These are phyloP conservation scores for Cephus runcator DNA, from an alignment of 2,888 invertebrate species.

Conservation along the genomic window DNA sequence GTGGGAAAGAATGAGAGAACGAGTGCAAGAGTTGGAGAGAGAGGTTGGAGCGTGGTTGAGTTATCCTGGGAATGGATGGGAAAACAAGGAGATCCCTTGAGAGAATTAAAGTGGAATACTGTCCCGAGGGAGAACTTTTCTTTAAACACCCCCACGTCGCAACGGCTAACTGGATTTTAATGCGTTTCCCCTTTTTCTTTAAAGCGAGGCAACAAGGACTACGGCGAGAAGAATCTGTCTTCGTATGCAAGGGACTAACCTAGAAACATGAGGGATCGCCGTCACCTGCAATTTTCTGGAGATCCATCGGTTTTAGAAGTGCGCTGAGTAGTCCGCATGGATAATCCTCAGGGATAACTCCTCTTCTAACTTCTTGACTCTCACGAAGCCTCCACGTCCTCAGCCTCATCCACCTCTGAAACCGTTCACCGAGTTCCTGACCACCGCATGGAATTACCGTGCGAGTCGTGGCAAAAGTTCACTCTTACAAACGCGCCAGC, in stretches of 20 bases:
- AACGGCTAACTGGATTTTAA: background rate
- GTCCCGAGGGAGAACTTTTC: background rate
- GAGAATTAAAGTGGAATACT: background rate
- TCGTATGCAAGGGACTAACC: background rate
- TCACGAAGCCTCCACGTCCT: background rate
- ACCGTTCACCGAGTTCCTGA: background rate
- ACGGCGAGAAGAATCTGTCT: background rate
- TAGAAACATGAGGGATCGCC: background rate
- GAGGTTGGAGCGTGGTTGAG: background rate
- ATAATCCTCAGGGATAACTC: background rate
- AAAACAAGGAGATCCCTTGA: constrained; percentile 1
- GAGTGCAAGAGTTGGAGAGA: background rate
- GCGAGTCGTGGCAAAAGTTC: background rate
- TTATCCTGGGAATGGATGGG: background rate
- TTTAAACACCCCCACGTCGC: background rate
- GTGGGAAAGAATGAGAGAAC: background rate
- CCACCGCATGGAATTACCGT: background rate
- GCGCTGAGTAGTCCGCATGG: background rate
- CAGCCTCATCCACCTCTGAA: background rate
- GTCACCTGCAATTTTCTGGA: background rate
- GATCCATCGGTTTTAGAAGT: background rate
- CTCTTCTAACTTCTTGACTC: background rate
- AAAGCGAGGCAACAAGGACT: background rate
- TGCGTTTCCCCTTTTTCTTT: background rate
- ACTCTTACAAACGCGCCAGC: background rate